These are phyloP conservation scores for Phyllotreta cruciferae DNA, from an alignment of 2,888 invertebrate species.

Conservation along the genomic window DNA sequence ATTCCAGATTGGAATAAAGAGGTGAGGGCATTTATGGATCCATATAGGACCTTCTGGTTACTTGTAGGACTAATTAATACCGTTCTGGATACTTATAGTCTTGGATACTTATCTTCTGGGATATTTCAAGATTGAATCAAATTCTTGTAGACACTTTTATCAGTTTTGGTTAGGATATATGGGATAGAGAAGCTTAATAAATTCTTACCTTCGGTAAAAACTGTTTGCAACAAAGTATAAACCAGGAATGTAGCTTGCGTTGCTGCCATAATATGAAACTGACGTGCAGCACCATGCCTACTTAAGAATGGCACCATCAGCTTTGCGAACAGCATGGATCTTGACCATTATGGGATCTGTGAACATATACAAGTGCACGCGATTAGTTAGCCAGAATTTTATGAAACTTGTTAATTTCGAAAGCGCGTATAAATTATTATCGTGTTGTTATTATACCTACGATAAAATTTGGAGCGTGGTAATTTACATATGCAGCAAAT, in stretches of 20 bases:
- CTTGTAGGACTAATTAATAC: too few species aligned
- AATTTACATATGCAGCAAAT: conserved; percentile 31
- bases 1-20: too few species aligned
- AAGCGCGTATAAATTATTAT: neutral
- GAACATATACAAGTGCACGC: conserved; percentile 44
- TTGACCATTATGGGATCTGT: conserved; percentile 57
- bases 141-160: too few species aligned
- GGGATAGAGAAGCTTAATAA: too few species aligned
- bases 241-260: conserved; percentile 55
- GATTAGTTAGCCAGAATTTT: neutral
- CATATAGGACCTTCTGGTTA: too few species aligned
- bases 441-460: too few species aligned
- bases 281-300: conserved; percentile 53
- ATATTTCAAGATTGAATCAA: too few species aligned
- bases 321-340: conserved; percentile 53
- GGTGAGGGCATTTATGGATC: too few species aligned
- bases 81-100: too few species aligned
- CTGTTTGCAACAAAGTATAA: conserved; percentile 54
- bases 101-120: too few species aligned
- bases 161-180: too few species aligned
- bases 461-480: neutral
- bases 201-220: conserved; percentile 52
- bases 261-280: conserved; percentile 53
- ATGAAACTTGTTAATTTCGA: neutral
- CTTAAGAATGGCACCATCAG: conserved; percentile 54